phyloP scores from a whole-genome alignment of 2,888 invertebrate genomes.

The Hofmannophila pseudospretella region DNA sequence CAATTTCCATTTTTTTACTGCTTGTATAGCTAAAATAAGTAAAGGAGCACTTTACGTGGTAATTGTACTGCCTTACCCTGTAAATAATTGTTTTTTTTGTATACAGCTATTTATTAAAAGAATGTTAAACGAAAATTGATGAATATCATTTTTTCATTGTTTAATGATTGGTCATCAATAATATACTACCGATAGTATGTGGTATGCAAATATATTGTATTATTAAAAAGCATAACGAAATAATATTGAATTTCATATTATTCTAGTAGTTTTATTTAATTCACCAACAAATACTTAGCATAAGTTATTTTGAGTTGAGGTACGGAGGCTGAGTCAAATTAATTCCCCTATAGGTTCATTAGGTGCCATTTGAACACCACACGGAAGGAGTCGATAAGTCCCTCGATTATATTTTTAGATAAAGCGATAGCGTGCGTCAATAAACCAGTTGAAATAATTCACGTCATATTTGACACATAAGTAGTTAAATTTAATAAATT shows the following conservation, averaged over 20 bases:
- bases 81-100: slow-evolving; percentile 78
- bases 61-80: slow-evolving; percentile 75
- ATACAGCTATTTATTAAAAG: slow-evolving; percentile 79
- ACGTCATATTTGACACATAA: too few relatives aligned
- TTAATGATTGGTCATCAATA: slow-evolving; percentile 76
- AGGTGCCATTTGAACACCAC: too few relatives aligned
- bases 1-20: slow-evolving; percentile 68
- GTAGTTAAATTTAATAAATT: too few relatives aligned
- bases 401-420: too few relatives aligned
- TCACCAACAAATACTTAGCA: too few relatives aligned
- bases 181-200: slow-evolving; percentile 75
- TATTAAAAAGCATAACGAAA: slow-evolving; percentile 77
- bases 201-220: slow-evolving; percentile 77
- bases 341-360: too few relatives aligned
- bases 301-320: too few relatives aligned
- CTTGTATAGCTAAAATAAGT: slow-evolving; percentile 75
- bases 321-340: too few relatives aligned
- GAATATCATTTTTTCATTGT: slow-evolving; percentile 73
- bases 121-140: slow-evolving; percentile 74
- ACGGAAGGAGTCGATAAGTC: too few relatives aligned
- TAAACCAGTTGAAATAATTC: too few relatives aligned
- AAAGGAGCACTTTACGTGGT: slow-evolving; percentile 72
- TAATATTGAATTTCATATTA: slow-evolving; percentile 79
- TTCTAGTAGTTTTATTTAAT: too few relatives aligned
- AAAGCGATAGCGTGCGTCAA: too few relatives aligned